phyloP scores from a whole-genome alignment of 1,140 invertebrate genomes.

The Caenorhabditis brenneri region DNA sequence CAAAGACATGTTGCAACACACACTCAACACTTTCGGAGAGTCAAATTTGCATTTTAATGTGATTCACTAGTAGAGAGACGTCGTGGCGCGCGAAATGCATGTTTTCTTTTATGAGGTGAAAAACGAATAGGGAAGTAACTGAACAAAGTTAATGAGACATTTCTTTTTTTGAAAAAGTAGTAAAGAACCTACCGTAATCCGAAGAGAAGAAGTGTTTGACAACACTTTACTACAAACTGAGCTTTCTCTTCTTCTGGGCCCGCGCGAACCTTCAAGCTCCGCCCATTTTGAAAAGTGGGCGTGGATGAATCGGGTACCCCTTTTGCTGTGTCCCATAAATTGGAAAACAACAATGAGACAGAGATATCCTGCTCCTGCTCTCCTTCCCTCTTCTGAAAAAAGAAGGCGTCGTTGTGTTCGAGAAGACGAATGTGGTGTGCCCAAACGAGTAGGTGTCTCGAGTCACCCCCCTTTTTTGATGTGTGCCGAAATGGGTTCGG shows the following conservation, averaged over 20 bases:
- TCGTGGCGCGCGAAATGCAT: no score
- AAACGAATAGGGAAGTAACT: neutral
- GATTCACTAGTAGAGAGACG: no score
- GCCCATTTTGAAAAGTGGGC: neutral
- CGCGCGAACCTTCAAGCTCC: neutral
- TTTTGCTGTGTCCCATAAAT: slow-evolving; percentile 24
- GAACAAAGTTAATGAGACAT: neutral
- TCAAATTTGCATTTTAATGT: slow-evolving; percentile 39
- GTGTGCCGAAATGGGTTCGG: slow-evolving; percentile 33
- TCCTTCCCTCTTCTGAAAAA: neutral
- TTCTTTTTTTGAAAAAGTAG: neutral
- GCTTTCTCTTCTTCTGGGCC: no score
- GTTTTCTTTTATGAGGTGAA: slow-evolving; percentile 29
- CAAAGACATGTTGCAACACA: neutral
- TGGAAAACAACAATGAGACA: slow-evolving; percentile 40
- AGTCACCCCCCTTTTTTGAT: neutral
- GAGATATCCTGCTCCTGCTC: neutral
- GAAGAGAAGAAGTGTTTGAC: neutral
- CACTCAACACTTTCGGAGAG: neutral
- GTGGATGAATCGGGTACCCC: no score
- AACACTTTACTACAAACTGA: no score
- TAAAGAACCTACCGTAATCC: neutral
- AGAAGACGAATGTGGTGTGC: neutral
- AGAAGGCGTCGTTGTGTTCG: neutral
- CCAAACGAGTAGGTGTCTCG: slow-evolving; percentile 18